Conservation (phyloP, 92 coral and sea anemone species). For the Muricea muricata region DNA sequence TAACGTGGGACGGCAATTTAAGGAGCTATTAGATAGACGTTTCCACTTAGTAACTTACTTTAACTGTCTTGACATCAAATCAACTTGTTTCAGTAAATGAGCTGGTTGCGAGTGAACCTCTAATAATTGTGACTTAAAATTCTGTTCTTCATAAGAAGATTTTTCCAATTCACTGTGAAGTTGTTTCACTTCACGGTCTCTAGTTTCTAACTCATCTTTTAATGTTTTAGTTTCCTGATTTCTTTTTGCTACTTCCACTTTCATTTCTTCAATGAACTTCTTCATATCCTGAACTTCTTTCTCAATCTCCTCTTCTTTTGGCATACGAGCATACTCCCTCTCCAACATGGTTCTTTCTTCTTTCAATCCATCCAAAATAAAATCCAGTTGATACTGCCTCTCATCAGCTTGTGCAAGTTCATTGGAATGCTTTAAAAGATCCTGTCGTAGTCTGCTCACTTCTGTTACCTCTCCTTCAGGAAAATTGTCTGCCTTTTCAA, state of each 20-base stretch:
- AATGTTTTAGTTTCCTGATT: slow-evolving; percentile 84
- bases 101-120: slow-evolving; percentile 99
- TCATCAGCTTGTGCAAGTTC: slow-evolving; percentile 99
- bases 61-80: slow-evolving; percentile 89
- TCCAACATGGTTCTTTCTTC: slow-evolving; percentile 93
- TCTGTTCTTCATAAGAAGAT: slow-evolving; percentile 87
- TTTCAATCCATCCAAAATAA: slow-evolving; percentile 86
- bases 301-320: slow-evolving; percentile 96
- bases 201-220: slow-evolving; percentile 85
- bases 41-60: no score
- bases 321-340: slow-evolving; percentile 97
- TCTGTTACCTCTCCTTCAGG: slow-evolving; percentile 96
- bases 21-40: no score
- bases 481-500: slow-evolving; percentile 95
- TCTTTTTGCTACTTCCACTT: slow-evolving; percentile 91
- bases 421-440: slow-evolving; percentile 91
- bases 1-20: no score
- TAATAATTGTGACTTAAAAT: slow-evolving; percentile 83
- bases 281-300: slow-evolving; percentile 87
- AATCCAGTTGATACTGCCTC: slow-evolving; percentile 95
- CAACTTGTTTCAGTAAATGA: slow-evolving; percentile 90
- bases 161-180: slow-evolving; percentile 81
- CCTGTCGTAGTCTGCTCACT: slow-evolving; percentile 93
- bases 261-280: slow-evolving; percentile 84
- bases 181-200: slow-evolving; percentile 78